Conservation (phyloP, 2,888 invertebrate species). For the Dichetophora obliterata region DNA sequence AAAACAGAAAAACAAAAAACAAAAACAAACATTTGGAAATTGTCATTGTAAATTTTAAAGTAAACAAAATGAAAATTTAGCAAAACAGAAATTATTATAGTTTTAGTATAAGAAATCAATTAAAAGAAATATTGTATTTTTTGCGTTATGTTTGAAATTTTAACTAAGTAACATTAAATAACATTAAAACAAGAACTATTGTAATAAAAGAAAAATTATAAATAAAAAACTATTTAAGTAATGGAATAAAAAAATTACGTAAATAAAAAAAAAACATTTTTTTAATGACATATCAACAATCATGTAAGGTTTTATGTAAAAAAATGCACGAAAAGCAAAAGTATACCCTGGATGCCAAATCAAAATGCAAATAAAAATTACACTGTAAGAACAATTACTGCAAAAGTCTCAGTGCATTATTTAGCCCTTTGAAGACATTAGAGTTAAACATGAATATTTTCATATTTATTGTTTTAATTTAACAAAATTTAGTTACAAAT, state of each 20-base stretch:
- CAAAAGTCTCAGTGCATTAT: too few relatives aligned
- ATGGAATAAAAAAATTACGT: slow-evolving; percentile 19
- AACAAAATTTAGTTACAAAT: too few relatives aligned
- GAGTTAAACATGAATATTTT: too few relatives aligned
- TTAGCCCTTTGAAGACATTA: too few relatives aligned
- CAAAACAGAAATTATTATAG: background rate
- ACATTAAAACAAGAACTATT: background rate
- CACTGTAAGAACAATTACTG: too few relatives aligned
- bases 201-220: slow-evolving; percentile 8
- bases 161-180: slow-evolving; percentile 4
- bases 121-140: slow-evolving; percentile 12
- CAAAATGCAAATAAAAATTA: too few relatives aligned
- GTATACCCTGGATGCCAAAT: too few relatives aligned
- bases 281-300: too few relatives aligned
- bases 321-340: too few relatives aligned
- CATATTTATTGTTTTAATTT: too few relatives aligned
- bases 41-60: background rate
- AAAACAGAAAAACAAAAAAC: slow-evolving; percentile 4
- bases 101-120: background rate
- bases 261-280: background rate
- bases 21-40: background rate
- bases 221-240: slow-evolving; percentile 10
- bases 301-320: too few relatives aligned
- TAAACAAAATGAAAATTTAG: background rate
- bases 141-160: slow-evolving; percentile 16